Base-by-base conservation (phyloP, 2,797 vertebrate species). In the Myotis vivesi region DNA sequence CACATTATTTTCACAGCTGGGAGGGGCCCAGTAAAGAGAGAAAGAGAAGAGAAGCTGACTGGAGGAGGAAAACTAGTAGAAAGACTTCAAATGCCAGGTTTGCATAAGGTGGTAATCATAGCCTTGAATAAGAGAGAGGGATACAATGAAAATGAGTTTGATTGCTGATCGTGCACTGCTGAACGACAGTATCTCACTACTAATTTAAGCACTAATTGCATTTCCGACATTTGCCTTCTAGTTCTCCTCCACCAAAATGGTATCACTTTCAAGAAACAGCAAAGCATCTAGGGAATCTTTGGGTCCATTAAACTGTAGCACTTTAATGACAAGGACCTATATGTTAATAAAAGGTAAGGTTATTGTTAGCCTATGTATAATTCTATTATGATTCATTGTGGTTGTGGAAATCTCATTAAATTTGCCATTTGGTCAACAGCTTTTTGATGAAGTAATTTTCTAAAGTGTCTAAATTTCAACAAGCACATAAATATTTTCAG, bases 381-480 rank as follows among this genome's bases (percentile, higher is more conserved):
- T 82, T 75, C 68, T 68, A 15, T 33, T 82, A 79, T 3, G 8
- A 88, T 75, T 36, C 33, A 36, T 5, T 68, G 68, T 38, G 75
- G 55, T n/a, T 55, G 55, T 25, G 28, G 81, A 90, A 66, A 84
- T 25, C 19, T 93, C 77, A 69, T 92, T 81, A 87, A 90, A 38
- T 62, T 62, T 83, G 72, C 76, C 20, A 59, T 51, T 68, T 73
- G 13, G 57, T 55, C 44, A 73, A 68, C 16, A 89, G 59, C 6
- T 89, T 41, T 84, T 94, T 55, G 25, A 44, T 66, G 46, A 90
- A 72, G 8, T 73, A 41, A 95, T 68, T 19, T 19, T 30, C 28
- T 49, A 62, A 71, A 68, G 3, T 4, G 41, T 73, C 20, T 53
- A 69, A 81, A 92, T 79, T 86, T 93, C 36, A 96, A 88, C 13